Evolutionary conservation across 2,113 vertebrate species (phyloP), one percentile per base, ranked within the genome.

Genomic region (Rhinolophus sinicus): DNA sequence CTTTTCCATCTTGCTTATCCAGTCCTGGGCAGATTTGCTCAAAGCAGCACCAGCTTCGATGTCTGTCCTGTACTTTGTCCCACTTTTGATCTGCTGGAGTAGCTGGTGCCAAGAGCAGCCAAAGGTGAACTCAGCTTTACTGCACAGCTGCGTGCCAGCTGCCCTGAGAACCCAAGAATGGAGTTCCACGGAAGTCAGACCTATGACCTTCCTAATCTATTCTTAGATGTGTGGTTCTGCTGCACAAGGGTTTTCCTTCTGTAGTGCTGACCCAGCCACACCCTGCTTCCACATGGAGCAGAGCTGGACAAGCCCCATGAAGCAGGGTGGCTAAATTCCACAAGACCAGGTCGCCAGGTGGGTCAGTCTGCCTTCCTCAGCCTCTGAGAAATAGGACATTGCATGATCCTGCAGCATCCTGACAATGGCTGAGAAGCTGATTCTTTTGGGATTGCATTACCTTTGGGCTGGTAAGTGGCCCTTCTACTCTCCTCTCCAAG

Each of bases 51-150:
- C 60, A 26, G 24, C 58, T 52, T 35, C 47, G 0, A 0, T 15
- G 12, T 69, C 14, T 24, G 35, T 19, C 78, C 60, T 54, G 62
- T 16, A 47, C 90, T 67, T 92, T 70, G 82, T 35, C 80, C 81
- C 56, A 54, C 33, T 72, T 30, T n/a, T 3, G n/a, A 52, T 50
- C 35, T 52, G 60, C 54, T 14, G 26, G 82, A 62, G 8, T 47
- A 82, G 87, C 50, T 52, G 26, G 44, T 28, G 56, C 82, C 44
- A 13, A 84, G 47, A 54, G 21, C 3, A 26, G 70, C 73, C 90
- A 73, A 89, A 94, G 83, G 88, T 93, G 14, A 84, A 19, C 60
- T 33, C 6, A 13, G 44, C 56, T 54, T 75, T 40, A 52, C 40
- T 5, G 2, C 7, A 9, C 35, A 16, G 35, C 38, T 7, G 35